A percentile compares a stretch with the other conserved stretches of the same genome.
These are phyloP conservation scores for Hydrotaea cyrtoneurina DNA, from an alignment of 2,888 invertebrate species.

Conservation along the genomic window DNA sequence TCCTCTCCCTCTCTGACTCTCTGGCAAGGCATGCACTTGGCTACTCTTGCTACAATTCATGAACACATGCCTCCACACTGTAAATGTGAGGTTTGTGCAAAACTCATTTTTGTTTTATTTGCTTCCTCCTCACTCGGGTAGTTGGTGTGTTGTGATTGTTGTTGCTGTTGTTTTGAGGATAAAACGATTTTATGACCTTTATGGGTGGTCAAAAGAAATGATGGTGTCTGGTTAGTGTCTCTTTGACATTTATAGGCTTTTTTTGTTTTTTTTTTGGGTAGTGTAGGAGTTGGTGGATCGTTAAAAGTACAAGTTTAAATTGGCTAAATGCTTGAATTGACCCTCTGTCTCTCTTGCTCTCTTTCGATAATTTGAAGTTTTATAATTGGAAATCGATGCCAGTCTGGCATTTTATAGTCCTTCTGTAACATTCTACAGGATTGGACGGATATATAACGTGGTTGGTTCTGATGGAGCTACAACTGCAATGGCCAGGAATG, in stretches of 20 bases:
- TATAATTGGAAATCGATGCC: no score
- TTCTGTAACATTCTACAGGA: no score
- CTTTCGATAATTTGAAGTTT: no score
- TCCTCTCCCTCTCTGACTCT: constrained; percentile 1
- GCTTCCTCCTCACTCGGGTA: constrained; percentile 22
- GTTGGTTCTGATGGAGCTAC: no score
- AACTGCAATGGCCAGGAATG: no score
- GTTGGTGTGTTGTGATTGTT: constrained; percentile 4
- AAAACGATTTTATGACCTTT: constrained; percentile 54
- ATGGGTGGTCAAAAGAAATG: constrained; percentile 56
- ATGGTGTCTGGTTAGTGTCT: constrained; percentile 56
- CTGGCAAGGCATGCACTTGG: not conserved
- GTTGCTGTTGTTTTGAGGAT: constrained; percentile 1
- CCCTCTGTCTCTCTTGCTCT: no score
- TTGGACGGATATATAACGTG: no score
- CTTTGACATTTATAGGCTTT: constrained; percentile 17
- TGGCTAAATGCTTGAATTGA: not conserved
- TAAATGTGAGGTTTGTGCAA: not conserved
- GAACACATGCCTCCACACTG: not conserved
- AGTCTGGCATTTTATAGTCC: no score
- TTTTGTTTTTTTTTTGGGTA: constrained; percentile 1
- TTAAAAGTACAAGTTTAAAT: not conserved
- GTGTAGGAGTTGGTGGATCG: not conserved
- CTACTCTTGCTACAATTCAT: no score
- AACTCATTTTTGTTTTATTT: not conserved